Base-by-base conservation (phyloP, 2,888 invertebrate genomes). In the Yponomeuta malinellus region DNA sequence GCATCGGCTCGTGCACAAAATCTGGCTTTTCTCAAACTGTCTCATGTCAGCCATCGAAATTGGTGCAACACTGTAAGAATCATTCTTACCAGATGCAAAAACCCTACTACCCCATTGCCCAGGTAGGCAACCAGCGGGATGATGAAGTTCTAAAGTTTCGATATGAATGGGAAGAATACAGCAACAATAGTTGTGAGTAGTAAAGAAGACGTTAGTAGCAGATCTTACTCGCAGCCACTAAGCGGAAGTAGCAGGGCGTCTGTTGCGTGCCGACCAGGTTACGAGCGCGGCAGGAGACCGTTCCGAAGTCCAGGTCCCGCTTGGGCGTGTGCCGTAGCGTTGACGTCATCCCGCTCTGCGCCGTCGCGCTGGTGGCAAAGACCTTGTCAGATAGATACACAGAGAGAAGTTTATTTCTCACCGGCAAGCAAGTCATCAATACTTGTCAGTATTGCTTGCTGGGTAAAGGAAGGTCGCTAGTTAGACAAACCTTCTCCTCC, bases 301-400 rank as follows among this genome's bases (percentile, higher is more conserved):
- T 96, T 10, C 97, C 97, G 82, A 96, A 97, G 87, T 97, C 97
- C 91, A 96, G 93, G 84, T 97, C 97, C 43, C 95, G 94, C 69
- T 93, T 93, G 1, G 97, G 97, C 9, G 96, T 97, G 87, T 97
- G 97, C 83, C 95, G 95, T 72, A 97, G 93, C 48, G 94, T 93
- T 71, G 96, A 96, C 10, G 94, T 92, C 74, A 93, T 94, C 4
- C 95, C 95, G 69, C 93, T 88, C 73, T 89, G 93, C 29, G 93
- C 93, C 84, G 93, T 94, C 2, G 80, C 75, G n/a, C 87, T 87
- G 76, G 15, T 4, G 52, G 63, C 8, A 43, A 63, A n/a, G 37
- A 10, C 23, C 10, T 64, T 10, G 6, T 43, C 8, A 43, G 43
- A 8, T 8, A 43, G 5, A 33, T 33, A 33, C 5, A 33, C 5